phyloP scores from a whole-genome alignment of 2,113 vertebrate genomes.

The Hylia prasina region DNA sequence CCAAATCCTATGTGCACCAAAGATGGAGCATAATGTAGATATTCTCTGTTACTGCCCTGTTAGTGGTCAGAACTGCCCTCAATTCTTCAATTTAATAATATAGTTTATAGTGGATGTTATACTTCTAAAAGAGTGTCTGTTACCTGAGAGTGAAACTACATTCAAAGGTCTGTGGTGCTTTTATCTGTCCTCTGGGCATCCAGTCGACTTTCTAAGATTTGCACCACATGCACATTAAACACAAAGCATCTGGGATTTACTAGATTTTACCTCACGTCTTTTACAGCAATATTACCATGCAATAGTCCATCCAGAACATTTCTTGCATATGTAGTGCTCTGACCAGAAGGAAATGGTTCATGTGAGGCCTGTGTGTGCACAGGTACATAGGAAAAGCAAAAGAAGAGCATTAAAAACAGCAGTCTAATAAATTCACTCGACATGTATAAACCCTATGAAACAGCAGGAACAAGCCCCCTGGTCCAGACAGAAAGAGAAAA shows the following conservation, averaged over 20 bases:
- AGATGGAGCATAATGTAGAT: background rate
- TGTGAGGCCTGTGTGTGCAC: background rate
- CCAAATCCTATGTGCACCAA: rapidly evolving
- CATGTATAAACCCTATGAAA: background rate
- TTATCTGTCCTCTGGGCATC: background rate
- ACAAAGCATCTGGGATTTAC: background rate
- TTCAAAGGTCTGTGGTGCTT: background rate
- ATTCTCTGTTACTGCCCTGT: background rate
- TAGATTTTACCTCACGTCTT: rapidly evolving
- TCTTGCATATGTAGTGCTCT: background rate
- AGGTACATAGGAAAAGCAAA: background rate
- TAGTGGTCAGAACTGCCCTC: background rate
- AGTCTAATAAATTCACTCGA: background rate
- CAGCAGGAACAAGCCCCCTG: background rate
- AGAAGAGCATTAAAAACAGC: background rate
- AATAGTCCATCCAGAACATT: background rate
- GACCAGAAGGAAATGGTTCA: background rate
- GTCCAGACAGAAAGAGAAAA: background rate
- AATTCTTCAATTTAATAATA: background rate
- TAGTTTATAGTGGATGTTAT: background rate
- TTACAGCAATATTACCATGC: background rate
- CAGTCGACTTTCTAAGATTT: background rate
- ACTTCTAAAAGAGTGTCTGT: background rate
- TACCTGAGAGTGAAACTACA: background rate
- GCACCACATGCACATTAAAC: background rate